Percentiles rank a stretch among this genome's conserved stretches.
These are phyloP conservation scores for crab-eating macaque (Macaca fascicularis) DNA, from an alignment of 2,113 vertebrate species.

Conservation along the genomic window T2T-MFA8v1.1 NC_088378.1:17419501-17420000, in stretches of 20 bases:
- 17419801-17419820: not conserved
- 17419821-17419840: not conserved
- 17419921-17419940: not conserved
- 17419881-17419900: not conserved
- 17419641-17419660: not conserved
- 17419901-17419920: not conserved
- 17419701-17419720: not conserved
- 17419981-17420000: accelerated
- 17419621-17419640: not conserved
- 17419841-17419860: not conserved
- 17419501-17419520: not conserved
- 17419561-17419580: not conserved
- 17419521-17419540: not conserved
- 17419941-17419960: not conserved
- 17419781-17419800: not conserved
- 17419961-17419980: not conserved
- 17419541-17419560: conserved; percentile 17
- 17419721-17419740: not conserved
- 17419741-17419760: not conserved
- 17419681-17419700: not conserved
- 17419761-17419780: not conserved
- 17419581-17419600: not conserved
- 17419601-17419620: not conserved
- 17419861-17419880: not conserved
- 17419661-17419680: not conserved